These are phyloP conservation scores for Prorops nasuta DNA, from an alignment of 1,140 invertebrate genomes.

Conservation along the genomic window DNA sequence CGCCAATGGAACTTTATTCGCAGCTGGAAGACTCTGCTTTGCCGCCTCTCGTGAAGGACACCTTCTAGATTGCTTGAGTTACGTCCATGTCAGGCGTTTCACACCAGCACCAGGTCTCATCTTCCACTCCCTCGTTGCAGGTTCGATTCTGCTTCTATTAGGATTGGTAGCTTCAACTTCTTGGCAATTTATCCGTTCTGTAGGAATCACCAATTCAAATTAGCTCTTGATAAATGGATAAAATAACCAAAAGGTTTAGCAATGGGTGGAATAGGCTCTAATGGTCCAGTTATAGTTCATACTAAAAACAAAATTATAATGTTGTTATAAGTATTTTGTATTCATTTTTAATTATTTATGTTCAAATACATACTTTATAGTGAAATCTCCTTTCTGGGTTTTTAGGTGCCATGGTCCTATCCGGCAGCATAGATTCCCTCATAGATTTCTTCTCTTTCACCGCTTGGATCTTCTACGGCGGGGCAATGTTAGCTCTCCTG, in stretches of 20 bases:
- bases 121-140: conserved; percentile 69
- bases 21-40: conserved; percentile 88
- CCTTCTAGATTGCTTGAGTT: conserved; percentile 87
- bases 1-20: conserved; percentile 94
- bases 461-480: conserved; percentile 93
- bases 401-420: conserved; percentile 79
- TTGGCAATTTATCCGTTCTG: no score
- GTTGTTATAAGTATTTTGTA: no score
- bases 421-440: conserved; percentile 84
- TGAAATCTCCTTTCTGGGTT: no score
- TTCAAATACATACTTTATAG: no score
- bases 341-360: no score
- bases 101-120: conserved; percentile 96
- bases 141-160: no score
- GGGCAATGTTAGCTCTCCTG: conserved; percentile 83
- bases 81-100: conserved; percentile 85
- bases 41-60: conserved; percentile 94
- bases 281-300: no score
- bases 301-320: conserved; percentile 1
- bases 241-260: no score
- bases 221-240: no score
- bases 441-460: conserved; percentile 96
- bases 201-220: no score
- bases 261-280: no score
- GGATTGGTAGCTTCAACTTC: no score